Evolutionary conservation across 2,888 invertebrate genomes (phyloP), one percentile per base, ranked within the genome.

Genomic region (Antheraea yamamai): DNA sequence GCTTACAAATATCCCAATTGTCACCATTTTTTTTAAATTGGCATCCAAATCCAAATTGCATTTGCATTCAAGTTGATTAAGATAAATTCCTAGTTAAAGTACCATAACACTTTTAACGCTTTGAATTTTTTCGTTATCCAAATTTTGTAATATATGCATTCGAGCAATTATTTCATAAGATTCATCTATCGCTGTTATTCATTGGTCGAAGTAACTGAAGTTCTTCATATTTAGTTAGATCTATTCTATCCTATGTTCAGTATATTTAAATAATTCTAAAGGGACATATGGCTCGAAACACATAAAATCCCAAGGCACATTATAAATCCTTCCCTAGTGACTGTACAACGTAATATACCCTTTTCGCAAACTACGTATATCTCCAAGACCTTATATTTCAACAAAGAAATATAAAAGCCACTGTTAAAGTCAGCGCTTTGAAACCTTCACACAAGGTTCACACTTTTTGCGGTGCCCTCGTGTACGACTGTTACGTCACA

Each of bases 371-470:
- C 39, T 70, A 39, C 39, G 16, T n/a, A 70, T 70, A 39, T 70
- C 20, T 10, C 68, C 35, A 10, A 18, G 20, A 70, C 70, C 39
- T 35, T 70, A 70, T 39, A 70, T 70, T 70, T 70, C 39, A 39
- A 70, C 70, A 70, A 70, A 70, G 70, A 39, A 70, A 39, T 70
- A 39, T 75, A 73, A 79, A 78, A 73, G 79, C n/a, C 70, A 70
- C 39, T 70, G 70, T 70, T 70, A 70, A 30, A 77, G 73, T 73
- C 30, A n/a, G 61, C 35, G 61, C 58, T 75, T 75, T 76, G 79
- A 80, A 74, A 75, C 75, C 77, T 76, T 75, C 73, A 76, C 75
- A 77, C 78, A 79, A 77, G 76, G 79, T 79, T 78, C 79, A 73
- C 73, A 73, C 61, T 73, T 61, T 70, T 39, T 73, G 61, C 73